A percentile compares a stretch with the other conserved stretches of the same genome.
Conservation (phyloP, 2,113 vertebrate species). For the Bagarius yarrelli region DNA sequence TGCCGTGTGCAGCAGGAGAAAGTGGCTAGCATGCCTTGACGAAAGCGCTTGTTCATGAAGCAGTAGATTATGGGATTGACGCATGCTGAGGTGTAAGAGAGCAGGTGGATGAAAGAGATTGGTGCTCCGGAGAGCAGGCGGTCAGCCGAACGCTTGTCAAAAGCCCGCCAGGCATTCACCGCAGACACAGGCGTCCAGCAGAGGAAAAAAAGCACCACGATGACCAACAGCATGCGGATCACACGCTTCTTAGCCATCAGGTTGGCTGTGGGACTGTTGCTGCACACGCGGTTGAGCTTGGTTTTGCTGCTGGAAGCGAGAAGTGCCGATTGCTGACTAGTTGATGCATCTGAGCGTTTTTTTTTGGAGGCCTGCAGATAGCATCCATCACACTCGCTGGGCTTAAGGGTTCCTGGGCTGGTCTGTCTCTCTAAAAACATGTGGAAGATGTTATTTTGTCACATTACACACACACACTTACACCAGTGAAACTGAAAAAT, state of each 20-base stretch:
- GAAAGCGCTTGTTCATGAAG: conserved; percentile 97
- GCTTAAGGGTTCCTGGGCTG: conserved; percentile 71
- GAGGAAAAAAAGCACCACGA: conserved; percentile 91
- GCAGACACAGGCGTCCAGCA: conserved; percentile 97
- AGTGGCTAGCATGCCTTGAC: conserved; percentile 82
- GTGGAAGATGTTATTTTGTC: neutral
- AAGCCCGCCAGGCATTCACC: conserved; percentile 92
- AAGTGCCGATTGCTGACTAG: conserved; percentile 43
- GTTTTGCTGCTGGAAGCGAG: conserved; percentile 7
- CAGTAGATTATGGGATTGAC: conserved; percentile 98
- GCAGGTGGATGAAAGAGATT: conserved; percentile 95
- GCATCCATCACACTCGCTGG: conserved; percentile 82
- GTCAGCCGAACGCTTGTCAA: conserved; percentile 78
- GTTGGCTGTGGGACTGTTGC: conserved; percentile 82
- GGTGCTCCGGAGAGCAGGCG: conserved; percentile 86
- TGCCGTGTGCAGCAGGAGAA: conserved; percentile 75
- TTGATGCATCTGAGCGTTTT: conserved; percentile 67
- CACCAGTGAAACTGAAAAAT: neutral
- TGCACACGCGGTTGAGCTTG: conserved; percentile 69
- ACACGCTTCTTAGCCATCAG: conserved; percentile 95
- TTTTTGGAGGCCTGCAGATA: conserved; percentile 78
- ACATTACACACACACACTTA: neutral
- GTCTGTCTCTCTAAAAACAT: conserved; percentile 75
- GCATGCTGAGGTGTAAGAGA: conserved; percentile 93
- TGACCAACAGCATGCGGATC: conserved; percentile 95